Percentiles rank a stretch among this genome's conserved stretches.
phyloP scores from a whole-genome alignment of 92 coral and sea anemone genomes.

The Plumapathes pennacea region DNA sequence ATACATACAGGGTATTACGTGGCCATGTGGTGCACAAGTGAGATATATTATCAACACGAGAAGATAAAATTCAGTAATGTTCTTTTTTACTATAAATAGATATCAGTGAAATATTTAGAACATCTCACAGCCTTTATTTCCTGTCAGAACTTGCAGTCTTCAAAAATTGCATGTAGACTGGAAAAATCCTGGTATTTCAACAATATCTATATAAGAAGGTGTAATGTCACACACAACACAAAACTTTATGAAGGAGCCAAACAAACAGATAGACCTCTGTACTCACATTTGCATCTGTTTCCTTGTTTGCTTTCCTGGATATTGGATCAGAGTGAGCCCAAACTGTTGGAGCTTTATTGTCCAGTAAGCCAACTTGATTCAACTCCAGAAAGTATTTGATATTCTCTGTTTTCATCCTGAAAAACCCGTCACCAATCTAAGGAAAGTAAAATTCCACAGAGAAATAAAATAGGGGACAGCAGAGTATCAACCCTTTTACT shows the following conservation, averaged over 20 bases:
- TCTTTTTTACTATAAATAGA: too few species aligned
- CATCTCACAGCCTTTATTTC: too few species aligned
- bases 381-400: slow-evolving; percentile 84
- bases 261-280: neutral
- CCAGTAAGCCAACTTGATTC: slow-evolving; percentile 79
- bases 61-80: too few species aligned
- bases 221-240: neutral
- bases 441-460: neutral
- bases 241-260: neutral
- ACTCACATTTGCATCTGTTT: neutral
- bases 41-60: too few species aligned
- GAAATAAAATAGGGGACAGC: neutral
- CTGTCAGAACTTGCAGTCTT: too few species aligned
- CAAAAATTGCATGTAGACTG: too few species aligned
- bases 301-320: neutral
- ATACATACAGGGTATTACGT: too few species aligned
- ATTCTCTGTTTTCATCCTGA: slow-evolving; percentile 42
- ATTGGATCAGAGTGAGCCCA: slow-evolving; percentile 87
- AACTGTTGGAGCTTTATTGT: slow-evolving; percentile 21
- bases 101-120: too few species aligned
- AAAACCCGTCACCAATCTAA: slow-evolving; percentile 11
- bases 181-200: neutral
- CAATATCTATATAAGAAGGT: neutral
- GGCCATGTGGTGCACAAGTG: too few species aligned
- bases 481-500: too few species aligned